These are phyloP conservation scores for Cyclargus thomasi DNA, from an alignment of 1,140 invertebrate genomes.

Conservation along the genomic window DNA sequence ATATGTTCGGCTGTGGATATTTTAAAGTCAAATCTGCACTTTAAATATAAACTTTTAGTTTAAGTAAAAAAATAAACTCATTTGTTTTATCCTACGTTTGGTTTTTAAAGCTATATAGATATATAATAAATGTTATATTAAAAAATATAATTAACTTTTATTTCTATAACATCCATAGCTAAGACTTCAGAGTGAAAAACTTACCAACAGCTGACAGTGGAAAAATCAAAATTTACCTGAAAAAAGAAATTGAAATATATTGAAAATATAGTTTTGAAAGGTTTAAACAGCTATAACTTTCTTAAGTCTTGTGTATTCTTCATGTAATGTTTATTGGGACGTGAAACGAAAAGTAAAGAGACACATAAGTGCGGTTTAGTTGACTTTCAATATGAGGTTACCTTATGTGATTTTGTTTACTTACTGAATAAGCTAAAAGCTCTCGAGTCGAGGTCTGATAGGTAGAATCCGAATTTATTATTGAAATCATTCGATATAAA, in stretches of 20 bases:
- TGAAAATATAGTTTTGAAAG: not conserved
- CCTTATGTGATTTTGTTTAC: not conserved
- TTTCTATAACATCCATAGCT: not conserved
- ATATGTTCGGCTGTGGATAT: too few species aligned
- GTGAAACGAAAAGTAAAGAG: slow-evolving; percentile 1
- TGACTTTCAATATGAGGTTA: slow-evolving; percentile 6
- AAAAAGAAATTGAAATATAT: not conserved
- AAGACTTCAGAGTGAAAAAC: not conserved
- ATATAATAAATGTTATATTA: too few species aligned
- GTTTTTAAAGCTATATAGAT: too few species aligned
- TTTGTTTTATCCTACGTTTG: too few species aligned
- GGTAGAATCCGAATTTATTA: not conserved
- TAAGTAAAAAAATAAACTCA: too few species aligned
- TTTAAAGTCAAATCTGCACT: too few species aligned
- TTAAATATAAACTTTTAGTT: too few species aligned
- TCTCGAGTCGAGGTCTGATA: not conserved
- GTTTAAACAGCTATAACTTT: too few species aligned
- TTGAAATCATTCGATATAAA: too few species aligned
- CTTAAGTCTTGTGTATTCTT: too few species aligned
- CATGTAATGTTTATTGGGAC: not conserved
- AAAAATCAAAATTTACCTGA: not conserved
- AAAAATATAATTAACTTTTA: not conserved
- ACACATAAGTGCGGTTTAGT: not conserved
- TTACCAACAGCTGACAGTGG: not conserved
- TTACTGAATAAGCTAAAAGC: not conserved